Evolutionary conservation across 2,888 invertebrate species (phyloP).

Genomic region (Polyommatus icarus): DNA sequence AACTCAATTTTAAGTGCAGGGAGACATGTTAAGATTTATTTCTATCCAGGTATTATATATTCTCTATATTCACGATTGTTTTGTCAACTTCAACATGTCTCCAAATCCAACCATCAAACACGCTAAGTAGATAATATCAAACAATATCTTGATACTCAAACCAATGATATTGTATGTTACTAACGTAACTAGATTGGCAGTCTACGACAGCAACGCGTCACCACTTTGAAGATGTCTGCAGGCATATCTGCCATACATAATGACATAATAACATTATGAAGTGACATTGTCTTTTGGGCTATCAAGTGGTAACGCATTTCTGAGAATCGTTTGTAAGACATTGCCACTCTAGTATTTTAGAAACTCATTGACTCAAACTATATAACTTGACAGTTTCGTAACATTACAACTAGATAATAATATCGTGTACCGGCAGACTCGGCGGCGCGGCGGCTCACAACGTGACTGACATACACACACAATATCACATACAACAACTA

Average conservation of each 20-base stretch:
- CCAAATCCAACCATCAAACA: not conserved
- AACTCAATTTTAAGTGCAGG: not conserved
- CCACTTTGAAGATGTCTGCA: too few relatives aligned
- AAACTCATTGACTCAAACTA: not conserved
- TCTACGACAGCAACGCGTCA: too few relatives aligned
- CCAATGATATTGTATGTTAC: too few relatives aligned
- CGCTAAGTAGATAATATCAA: not conserved
- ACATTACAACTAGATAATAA: not conserved
- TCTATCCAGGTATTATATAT: too few relatives aligned
- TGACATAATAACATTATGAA: too few relatives aligned
- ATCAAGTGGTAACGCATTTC: too few relatives aligned
- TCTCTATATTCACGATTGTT: not conserved
- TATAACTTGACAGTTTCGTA: not conserved
- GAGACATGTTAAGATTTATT: not conserved
- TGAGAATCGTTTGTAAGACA: too few relatives aligned
- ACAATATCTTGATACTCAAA: not conserved
- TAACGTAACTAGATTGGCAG: too few relatives aligned
- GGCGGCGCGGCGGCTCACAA: not conserved
- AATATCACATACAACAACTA: not conserved
- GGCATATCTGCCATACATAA: too few relatives aligned
- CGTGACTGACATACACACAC: not conserved
- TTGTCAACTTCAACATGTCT: not conserved
- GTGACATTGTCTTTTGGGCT: too few relatives aligned
- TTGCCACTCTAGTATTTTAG: too few relatives aligned
- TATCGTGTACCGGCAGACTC: not conserved